Percentiles rank a stretch among this genome's conserved stretches.
These are phyloP conservation scores for Callorhinus ursinus DNA, from an alignment of 2,113 vertebrate genomes.

Conservation along the genomic window DNA sequence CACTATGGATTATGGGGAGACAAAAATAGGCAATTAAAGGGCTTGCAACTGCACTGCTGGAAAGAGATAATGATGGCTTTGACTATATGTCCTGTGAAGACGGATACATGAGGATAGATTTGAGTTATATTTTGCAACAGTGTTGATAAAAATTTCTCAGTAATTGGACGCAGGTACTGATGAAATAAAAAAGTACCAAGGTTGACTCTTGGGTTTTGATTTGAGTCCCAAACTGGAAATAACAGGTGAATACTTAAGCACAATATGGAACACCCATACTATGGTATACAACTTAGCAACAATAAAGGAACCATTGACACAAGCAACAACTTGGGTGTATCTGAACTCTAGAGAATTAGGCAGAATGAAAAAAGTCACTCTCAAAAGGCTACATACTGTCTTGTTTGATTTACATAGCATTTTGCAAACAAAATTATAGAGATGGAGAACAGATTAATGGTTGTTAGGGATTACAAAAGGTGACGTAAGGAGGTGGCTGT, in stretches of 20 bases:
- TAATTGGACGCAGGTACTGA: not conserved
- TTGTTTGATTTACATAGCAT: not conserved
- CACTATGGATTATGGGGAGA: not conserved
- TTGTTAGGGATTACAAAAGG: not conserved
- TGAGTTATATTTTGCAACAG: not conserved
- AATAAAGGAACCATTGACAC: not conserved
- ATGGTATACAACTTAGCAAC: not conserved
- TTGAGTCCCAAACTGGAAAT: not conserved
- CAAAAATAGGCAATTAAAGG: not conserved
- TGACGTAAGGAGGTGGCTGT: fast-evolving
- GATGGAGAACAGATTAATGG: not conserved
- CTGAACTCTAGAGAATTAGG: not conserved
- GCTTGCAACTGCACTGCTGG: not conserved
- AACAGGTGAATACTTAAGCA: not conserved
- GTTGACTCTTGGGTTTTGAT: not conserved
- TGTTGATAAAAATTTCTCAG: not conserved
- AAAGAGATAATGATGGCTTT: not conserved
- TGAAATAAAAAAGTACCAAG: not conserved
- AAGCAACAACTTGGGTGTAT: not conserved
- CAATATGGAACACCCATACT: not conserved
- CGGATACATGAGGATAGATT: not conserved
- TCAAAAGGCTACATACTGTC: not conserved
- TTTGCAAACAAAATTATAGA: not conserved
- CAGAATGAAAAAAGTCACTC: not conserved
- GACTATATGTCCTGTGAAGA: not conserved